These are phyloP conservation scores for Pogoniulus pusillus DNA, from an alignment of 2,797 vertebrate genomes.

Conservation along the genomic window DNA sequence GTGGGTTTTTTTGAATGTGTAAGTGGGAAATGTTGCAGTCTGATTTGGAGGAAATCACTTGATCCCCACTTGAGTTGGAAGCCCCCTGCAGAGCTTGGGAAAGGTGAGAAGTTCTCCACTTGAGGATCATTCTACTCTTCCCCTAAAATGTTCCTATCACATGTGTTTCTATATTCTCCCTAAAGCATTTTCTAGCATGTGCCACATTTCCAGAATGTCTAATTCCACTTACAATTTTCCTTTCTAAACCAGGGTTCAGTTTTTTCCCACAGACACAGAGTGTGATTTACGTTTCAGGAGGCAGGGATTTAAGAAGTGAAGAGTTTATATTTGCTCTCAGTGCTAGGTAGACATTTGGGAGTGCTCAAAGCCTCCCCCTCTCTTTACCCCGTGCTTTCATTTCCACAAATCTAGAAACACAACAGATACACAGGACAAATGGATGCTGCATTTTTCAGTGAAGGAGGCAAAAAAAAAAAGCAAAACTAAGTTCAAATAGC, in stretches of 20 bases:
- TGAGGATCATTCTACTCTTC: background rate
- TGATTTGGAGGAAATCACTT: background rate
- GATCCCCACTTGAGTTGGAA: background rate
- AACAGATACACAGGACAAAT: background rate
- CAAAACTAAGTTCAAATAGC: background rate
- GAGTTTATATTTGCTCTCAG: background rate
- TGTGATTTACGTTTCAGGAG: background rate
- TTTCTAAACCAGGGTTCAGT: background rate
- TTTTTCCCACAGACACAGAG: background rate
- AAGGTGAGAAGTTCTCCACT: background rate
- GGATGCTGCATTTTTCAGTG: constrained; percentile 16
- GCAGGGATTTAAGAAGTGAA: background rate
- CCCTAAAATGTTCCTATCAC: background rate
- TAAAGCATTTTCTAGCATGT: background rate
- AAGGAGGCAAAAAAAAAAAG: background rate
- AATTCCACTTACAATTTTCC: background rate
- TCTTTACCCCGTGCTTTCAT: background rate
- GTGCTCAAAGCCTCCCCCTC: background rate
- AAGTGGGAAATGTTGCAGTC: background rate
- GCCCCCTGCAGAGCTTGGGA: background rate
- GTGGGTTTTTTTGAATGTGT: background rate
- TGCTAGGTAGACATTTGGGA: background rate
- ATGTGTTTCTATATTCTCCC: background rate
- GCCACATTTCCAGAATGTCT: background rate
- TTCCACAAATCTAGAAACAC: background rate